Evolutionary conservation across 1,140 invertebrate species (phyloP), one percentile per base, ranked within the genome.

Genomic region (Oryzaephilus surinamensis): DNA sequence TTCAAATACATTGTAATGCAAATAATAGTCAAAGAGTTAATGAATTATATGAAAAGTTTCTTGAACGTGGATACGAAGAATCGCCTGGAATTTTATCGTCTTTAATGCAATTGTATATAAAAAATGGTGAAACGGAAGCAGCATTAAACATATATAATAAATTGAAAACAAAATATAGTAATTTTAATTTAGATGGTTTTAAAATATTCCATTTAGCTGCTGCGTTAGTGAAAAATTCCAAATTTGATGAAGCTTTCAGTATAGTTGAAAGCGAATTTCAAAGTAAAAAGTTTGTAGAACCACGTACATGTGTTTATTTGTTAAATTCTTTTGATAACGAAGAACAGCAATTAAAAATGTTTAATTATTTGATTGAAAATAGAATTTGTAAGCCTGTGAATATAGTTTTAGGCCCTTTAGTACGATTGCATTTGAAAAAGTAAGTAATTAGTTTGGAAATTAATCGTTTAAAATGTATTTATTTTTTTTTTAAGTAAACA

Each of bases 191-290:
- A 6, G 72, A 76, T 48, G 64, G 63, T 27, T 66, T 56, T 40
- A 77, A 77, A 57, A 56, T 76, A 6, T 55, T 78, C 5, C 62
- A 69, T 47, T 70, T 67, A 32, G 70, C 67, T 0, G 67, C 57
- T 1, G 51, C 70, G 1, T 61, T 76, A 45, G 62, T 73, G 1
- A 62, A 66, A 17, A 53, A 66, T 18, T 55, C 62, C 32, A 58
- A 63, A 39, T 55, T 67, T 11, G 46, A 64, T 1, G 54, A 62
- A 20, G 72, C 72, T 2, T 20, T 32, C n/a, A n/a, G n/a, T n/a
- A n/a, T n/a, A n/a, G n/a, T n/a, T n/a, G n/a, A n/a, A n/a, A n/a
- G 14, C n/a, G 12, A 14, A 21, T 26, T 28, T 14, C 8, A 8
- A 20, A 15, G 11, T 10, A 19, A 30, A 15, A 37, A 24, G 6